Evolutionary conservation across 2,797 vertebrate species (phyloP).

Genomic region (Xerus rutilus): DNA sequence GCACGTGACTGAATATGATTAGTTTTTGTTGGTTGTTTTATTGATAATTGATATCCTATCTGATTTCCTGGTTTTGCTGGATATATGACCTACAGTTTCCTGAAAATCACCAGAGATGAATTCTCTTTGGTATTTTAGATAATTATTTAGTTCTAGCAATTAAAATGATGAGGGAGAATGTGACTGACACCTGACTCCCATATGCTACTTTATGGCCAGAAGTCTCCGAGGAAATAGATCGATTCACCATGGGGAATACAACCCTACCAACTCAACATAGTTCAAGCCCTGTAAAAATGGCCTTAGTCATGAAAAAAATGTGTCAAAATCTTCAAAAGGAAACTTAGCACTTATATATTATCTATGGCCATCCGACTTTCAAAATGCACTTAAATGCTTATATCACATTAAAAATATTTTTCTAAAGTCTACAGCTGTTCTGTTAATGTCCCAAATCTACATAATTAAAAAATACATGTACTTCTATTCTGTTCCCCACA

Average conservation of each 20-base stretch:
- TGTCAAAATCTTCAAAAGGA: constrained; percentile 51
- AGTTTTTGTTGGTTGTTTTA: constrained; percentile 61
- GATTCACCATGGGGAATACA: neutral
- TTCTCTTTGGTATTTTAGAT: constrained; percentile 65
- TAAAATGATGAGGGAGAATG: constrained; percentile 24
- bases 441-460: constrained; percentile 8
- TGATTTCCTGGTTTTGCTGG: constrained; percentile 69
- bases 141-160: constrained; percentile 42
- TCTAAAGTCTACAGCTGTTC: constrained; percentile 27
- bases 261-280: neutral
- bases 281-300: neutral
- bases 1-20: constrained; percentile 10
- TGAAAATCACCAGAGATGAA: constrained; percentile 2
- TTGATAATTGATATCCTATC: constrained; percentile 58
- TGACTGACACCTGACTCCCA: neutral
- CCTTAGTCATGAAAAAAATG: neutral
- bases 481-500: constrained; percentile 47
- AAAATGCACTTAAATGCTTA: constrained; percentile 22
- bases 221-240: neutral
- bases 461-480: constrained; percentile 7
- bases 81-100: constrained; percentile 12
- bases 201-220: neutral
- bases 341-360: neutral
- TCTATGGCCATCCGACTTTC: neutral
- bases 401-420: constrained; percentile 35